These are phyloP conservation scores for Lycaon pictus DNA, from an alignment of 2,113 vertebrate species.

Conservation along the genomic window DNA sequence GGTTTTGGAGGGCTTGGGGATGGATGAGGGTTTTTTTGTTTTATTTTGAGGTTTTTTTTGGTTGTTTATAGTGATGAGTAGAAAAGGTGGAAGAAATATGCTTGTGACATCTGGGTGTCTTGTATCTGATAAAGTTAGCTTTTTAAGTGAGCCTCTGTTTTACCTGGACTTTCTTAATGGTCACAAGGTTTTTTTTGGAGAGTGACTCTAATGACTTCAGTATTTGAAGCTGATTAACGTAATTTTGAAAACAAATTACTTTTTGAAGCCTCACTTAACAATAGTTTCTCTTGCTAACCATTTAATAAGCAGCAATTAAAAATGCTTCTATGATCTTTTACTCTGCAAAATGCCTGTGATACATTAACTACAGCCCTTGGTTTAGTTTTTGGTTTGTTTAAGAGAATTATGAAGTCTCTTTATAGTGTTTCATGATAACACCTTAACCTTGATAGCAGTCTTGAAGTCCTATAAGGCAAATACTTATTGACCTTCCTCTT, in stretches of 20 bases:
- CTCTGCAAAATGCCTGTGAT: background rate
- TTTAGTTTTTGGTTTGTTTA: background rate
- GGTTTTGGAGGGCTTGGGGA: background rate
- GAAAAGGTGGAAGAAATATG: background rate
- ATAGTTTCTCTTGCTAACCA: background rate
- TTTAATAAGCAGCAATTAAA: background rate
- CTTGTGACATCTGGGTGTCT: background rate
- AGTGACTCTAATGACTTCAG: background rate
- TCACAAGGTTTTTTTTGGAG: background rate
- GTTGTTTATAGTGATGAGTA: background rate
- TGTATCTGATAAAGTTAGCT: background rate
- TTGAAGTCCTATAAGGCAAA: background rate
- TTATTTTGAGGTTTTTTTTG: background rate
- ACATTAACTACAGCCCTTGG: background rate
- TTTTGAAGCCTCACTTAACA: background rate
- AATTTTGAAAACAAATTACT: background rate
- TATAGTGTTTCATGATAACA: background rate
- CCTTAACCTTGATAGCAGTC: background rate
- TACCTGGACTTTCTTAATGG: background rate
- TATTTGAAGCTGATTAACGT: background rate
- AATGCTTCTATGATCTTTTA: background rate
- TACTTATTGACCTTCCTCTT: background rate
- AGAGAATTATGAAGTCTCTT: background rate
- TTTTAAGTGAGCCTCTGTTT: background rate
- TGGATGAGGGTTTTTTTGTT: too few species aligned